Base-by-base conservation (phyloP, 2,113 vertebrate genomes). In the Pangasianodon hypophthalmus region DNA sequence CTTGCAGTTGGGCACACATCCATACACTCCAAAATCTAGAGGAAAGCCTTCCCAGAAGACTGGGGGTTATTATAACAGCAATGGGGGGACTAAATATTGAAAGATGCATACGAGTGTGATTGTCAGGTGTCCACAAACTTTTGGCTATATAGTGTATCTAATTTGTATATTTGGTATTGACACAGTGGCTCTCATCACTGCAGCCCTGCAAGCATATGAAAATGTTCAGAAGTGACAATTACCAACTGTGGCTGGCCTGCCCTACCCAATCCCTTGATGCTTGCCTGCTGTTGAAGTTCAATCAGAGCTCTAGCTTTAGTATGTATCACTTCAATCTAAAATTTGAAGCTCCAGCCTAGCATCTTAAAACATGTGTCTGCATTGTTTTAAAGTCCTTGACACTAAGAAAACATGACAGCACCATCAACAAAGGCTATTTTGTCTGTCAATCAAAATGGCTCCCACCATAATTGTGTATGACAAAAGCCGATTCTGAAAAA, bases 381-480 rank as follows among this genome's bases (percentile, higher is more conserved):
- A 95, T 94, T 94, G 95, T 95, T 96, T 95, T 94, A 94, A 94
- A 94, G 93, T 93, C 87, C 93, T 90, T 95, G 95, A 95, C 92
- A 86, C 92, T 95, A 95, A 96, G 96, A 93, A 95, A 96, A 96
- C 96, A 95, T 96, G 96, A 96, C 96, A 95, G 95, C 93, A 94
- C 95, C 95, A 96, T 96, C 96, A 96, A 96, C 95, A 96, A 95
- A 95, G 94, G 95, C 96, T 95, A 96, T 96, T 96, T 96, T 96
- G 94, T 95, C 95, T 96, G 95, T 94, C 96, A 96, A 93, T 96
- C 96, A 96, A 91, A 92, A 93, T 92, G 91, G 92, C 93, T 91
- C 91, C 92, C 82, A 83, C 93, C 94, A 94, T 96, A 96, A 96
- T 96, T 95, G 95, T 95, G 94, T 93, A 94, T 94, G 96, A 96